Percentiles rank a stretch among this genome's conserved stretches.
Conservation (phyloP, 2,888 invertebrate species). For the Eupithecia vulgata region DNA sequence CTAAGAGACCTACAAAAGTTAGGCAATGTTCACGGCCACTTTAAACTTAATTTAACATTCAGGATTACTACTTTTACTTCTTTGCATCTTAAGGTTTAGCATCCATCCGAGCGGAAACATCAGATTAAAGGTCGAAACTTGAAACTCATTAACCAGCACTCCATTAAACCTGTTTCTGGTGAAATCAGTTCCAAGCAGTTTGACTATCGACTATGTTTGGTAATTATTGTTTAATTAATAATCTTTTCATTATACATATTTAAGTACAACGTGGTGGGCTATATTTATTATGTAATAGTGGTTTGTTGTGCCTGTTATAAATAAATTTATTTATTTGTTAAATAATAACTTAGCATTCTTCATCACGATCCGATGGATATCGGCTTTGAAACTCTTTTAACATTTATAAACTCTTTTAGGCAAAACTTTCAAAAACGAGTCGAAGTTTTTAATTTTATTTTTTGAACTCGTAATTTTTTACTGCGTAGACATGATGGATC, state of each 20-base stretch:
- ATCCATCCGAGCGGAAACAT: constrained; percentile 7
- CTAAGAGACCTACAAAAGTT: not conserved
- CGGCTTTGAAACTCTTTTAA: not conserved
- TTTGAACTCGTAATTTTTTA: not conserved
- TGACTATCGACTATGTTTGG: not conserved
- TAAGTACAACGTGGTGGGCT: too few relatives aligned
- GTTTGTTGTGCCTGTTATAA: too few relatives aligned
- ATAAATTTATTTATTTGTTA: too few relatives aligned
- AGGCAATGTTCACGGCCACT: not conserved
- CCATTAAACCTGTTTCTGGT: not conserved
- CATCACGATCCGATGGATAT: not conserved
- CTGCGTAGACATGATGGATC: not conserved
- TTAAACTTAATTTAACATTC: constrained; percentile 8
- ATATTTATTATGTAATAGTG: too few relatives aligned
- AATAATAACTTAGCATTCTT: not conserved
- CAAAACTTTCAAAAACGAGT: not conserved
- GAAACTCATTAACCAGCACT: not conserved
- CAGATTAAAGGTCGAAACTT: not conserved
- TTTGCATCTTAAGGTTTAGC: not conserved
- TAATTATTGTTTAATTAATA: too few relatives aligned
- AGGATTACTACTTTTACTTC: not conserved
- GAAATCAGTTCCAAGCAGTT: not conserved
- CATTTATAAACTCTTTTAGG: not conserved
- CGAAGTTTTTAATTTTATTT: not conserved
- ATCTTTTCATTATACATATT: too few relatives aligned